Evolutionary conservation across 2,797 vertebrate species (phyloP), one percentile per base, ranked within the genome.

Genomic region (Gallinago solitaria): DNA sequence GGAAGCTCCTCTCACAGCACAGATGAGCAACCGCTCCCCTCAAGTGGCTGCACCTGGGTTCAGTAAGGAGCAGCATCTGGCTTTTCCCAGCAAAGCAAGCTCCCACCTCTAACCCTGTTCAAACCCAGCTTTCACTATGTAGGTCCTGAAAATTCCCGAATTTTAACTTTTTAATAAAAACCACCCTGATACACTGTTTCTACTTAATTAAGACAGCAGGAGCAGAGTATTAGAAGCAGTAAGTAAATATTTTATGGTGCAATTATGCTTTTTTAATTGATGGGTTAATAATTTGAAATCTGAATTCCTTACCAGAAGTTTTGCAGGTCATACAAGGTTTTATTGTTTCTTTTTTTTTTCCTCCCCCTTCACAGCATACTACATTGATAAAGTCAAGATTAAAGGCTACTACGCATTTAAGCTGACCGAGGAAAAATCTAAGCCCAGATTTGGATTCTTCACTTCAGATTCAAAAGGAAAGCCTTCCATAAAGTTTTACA

Each of bases 371-470:
- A 17, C 96, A 99, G 99, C 99, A 88, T 97, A 96, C 48, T 96
- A 98, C 53, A 84, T 98, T 41, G 99, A 99, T 91, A 97, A 98
- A 76, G 97, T 99, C 91, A 99, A 99, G 96, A 96, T 99, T 63
- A 98, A 98, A 96, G 99, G 99, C 65, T 99, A 99, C 93, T 99
- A 99, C 2, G 91, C 98, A 16, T 99, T 99, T 98, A 99, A 98
- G 60, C 96, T 99, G 67, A 99, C 99, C 45, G 99, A 99, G 96
- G 99, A 99, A 97, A 98, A 98, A 94, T 97, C 98, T 5, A 97
- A 97, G 25, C 98, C 98, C 9, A 97, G 98, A 95, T 99, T 98
- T 82, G 99, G 99, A 82, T 98, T 99, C 93, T 99, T 99, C 96
- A 98, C 98, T 53, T 98, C 99, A 2, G 98, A 98, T 68, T 98